Percentiles rank a stretch among this genome's conserved stretches.
Conservation (phyloP, 1,140 invertebrate genomes). For the Scaptodrosophila lebanonensis region DNA sequence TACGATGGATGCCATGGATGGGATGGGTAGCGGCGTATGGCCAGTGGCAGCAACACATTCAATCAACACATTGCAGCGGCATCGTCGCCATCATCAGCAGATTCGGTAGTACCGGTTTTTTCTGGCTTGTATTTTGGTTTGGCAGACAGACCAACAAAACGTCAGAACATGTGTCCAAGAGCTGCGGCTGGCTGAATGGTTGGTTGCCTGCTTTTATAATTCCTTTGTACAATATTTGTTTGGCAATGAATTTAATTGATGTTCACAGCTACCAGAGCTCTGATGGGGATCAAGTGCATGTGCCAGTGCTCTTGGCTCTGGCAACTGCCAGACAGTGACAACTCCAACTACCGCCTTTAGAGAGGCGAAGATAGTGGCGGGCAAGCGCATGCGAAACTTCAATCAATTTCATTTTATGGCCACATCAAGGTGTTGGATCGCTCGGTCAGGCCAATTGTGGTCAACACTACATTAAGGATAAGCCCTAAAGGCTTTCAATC, state of each 20-base stretch:
- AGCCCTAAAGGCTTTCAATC: too few relatives aligned
- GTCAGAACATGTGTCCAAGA: conserved; percentile 39
- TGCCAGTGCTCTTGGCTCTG: background rate
- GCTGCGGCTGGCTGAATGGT: conserved; percentile 31
- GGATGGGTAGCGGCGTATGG: conserved; percentile 1
- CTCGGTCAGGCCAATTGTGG: too few relatives aligned
- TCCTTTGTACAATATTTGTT: conserved; percentile 62
- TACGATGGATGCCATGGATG: conserved; percentile 2
- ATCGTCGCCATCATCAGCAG: too few relatives aligned
- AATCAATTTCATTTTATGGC: conserved; percentile 47
- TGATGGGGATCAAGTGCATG: too few relatives aligned
- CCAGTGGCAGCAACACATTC: conserved; percentile 27
- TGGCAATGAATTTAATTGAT: conserved; percentile 63
- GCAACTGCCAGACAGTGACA: background rate
- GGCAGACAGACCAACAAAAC: conserved; percentile 45
- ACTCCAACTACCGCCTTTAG: background rate
- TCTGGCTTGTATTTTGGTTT: conserved; percentile 21
- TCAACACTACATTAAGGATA: too few relatives aligned
- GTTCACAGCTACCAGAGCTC: conserved; percentile 39
- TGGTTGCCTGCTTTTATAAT: conserved; percentile 53
- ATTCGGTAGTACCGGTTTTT: conserved; percentile 7
- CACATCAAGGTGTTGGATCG: conserved; percentile 46
- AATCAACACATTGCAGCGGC: conserved; percentile 44
- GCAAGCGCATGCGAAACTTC: conserved; percentile 38
- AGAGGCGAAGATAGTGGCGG: conserved; percentile 2